phyloP scores from a whole-genome alignment of 1,140 invertebrate species.

The Hylaeus anthracinus region DNA sequence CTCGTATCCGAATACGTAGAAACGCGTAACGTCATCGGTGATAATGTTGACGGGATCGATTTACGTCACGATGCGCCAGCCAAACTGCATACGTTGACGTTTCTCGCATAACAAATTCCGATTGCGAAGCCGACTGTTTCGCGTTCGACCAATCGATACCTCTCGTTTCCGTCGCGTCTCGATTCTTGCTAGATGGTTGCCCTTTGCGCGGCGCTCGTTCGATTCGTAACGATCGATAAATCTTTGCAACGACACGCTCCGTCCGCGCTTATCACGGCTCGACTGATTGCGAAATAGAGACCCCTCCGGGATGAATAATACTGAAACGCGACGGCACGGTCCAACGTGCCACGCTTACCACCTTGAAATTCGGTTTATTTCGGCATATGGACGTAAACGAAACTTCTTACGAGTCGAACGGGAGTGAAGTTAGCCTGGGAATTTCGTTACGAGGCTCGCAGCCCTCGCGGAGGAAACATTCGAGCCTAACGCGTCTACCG shows the following conservation, averaged over 20 bases:
- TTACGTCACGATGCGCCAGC: constrained; percentile 52
- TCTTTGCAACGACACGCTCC: neutral
- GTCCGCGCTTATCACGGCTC: constrained; percentile 16
- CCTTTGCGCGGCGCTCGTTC: neutral
- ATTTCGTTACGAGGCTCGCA: constrained; percentile 77
- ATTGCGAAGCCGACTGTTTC: constrained; percentile 56
- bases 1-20: constrained; percentile 49
- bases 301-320: neutral
- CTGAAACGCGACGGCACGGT: neutral
- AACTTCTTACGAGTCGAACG: constrained; percentile 49
- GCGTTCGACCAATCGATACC: constrained; percentile 50
- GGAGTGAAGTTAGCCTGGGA: constrained; percentile 57
- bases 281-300: neutral
- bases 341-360: constrained; percentile 1
- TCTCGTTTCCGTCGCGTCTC: constrained; percentile 25
- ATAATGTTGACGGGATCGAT: constrained; percentile 58
- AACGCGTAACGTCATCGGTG: constrained; percentile 58
- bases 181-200: neutral
- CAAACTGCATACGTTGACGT: constrained; percentile 53
- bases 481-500: constrained; percentile 51
- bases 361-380: constrained; percentile 55
- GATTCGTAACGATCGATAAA: constrained; percentile 12
- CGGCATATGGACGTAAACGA: constrained; percentile 53
- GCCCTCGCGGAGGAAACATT: constrained; percentile 72
- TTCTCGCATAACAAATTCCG: constrained; percentile 60